Evolutionary conservation across 2,113 vertebrate species (phyloP).

Genomic region (Xiphorhynchus elegans): DNA sequence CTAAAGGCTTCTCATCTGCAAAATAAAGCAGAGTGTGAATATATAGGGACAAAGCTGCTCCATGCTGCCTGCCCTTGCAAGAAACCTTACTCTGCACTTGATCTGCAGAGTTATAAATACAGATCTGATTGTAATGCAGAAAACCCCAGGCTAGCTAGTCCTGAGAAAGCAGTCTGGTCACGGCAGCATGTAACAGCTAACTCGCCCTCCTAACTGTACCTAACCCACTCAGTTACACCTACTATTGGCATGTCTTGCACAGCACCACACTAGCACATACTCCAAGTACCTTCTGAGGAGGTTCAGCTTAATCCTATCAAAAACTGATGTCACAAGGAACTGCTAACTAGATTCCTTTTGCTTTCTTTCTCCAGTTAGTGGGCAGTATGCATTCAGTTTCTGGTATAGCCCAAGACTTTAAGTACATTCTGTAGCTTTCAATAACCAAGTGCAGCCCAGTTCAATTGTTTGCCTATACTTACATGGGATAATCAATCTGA

Average conservation of each 20-base stretch:
- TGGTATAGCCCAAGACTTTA: not conserved
- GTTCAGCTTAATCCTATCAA: not conserved
- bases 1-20: not conserved
- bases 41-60: not conserved
- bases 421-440: not conserved
- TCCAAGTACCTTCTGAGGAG: not conserved
- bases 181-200: not conserved
- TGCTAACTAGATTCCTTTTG: not conserved
- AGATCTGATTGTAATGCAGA: not conserved
- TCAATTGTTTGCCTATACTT: conserved; percentile 41
- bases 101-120: not conserved
- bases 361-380: not conserved
- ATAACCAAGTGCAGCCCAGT: not conserved
- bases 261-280: not conserved
- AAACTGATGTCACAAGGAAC: not conserved
- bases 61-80: not conserved
- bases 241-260: not conserved
- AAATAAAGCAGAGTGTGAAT: not conserved
- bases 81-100: not conserved
- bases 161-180: not conserved
- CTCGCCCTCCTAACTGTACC: not conserved
- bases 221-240: not conserved
- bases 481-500: conserved; percentile 83
- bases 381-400: not conserved
- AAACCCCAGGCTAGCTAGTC: not conserved